Evolutionary conservation across 2,797 vertebrate species (phyloP).

Genomic region (Schizopygopsis malacanthus): DNA sequence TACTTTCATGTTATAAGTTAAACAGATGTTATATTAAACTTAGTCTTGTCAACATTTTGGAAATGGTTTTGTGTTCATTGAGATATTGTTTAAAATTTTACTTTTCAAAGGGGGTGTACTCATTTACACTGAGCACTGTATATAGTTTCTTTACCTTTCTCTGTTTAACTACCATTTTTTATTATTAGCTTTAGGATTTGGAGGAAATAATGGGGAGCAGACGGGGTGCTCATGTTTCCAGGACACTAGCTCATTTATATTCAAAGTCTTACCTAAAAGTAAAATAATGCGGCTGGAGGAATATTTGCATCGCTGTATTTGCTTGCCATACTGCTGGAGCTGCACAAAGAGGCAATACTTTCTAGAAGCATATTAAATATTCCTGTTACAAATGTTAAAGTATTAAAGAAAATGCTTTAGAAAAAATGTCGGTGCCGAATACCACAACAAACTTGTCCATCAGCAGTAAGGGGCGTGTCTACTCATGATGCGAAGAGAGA

Average conservation of each 20-base stretch:
- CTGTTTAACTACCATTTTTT: neutral
- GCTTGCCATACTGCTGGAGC: slow-evolving; percentile 17
- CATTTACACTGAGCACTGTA: too few relatives aligned
- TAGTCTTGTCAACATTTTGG: too few relatives aligned
- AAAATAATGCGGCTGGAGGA: slow-evolving; percentile 15
- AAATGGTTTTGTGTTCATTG: too few relatives aligned
- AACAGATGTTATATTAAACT: too few relatives aligned
- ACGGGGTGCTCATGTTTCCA: neutral
- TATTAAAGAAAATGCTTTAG: too few relatives aligned
- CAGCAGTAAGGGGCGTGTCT: too few relatives aligned
- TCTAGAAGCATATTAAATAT: neutral
- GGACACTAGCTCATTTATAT: neutral
- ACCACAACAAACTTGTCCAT: too few relatives aligned
- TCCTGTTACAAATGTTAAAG: neutral
- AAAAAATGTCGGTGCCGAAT: too few relatives aligned
- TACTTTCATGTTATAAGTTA: too few relatives aligned
- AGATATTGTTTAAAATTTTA: too few relatives aligned
- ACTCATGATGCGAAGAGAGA: too few relatives aligned
- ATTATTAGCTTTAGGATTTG: neutral
- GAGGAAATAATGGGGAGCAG: neutral
- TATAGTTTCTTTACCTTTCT: neutral
- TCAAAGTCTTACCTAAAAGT: neutral
- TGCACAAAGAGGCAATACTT: neutral
- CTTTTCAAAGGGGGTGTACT: too few relatives aligned
- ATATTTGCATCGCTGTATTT: slow-evolving; percentile 40